Evolutionary conservation across 1,140 invertebrate genomes (phyloP), one percentile per base, ranked within the genome.

Genomic region (Lasioglossum albipes): DNA sequence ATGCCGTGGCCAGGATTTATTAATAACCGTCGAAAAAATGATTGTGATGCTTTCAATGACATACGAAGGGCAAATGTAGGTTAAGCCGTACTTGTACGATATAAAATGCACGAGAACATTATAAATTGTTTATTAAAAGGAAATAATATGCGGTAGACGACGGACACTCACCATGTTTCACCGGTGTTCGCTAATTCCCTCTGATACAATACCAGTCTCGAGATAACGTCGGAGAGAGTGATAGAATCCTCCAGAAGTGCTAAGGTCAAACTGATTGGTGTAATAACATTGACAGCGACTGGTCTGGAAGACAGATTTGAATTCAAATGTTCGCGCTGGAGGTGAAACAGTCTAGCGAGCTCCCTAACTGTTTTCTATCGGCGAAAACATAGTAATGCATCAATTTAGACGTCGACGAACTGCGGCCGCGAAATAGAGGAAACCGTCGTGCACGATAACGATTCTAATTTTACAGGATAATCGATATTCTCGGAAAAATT

Each of bases 31-130:
- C 45, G 54, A 54, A 36, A 54, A 54, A 16, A 27, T n/a, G 16
- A 59, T 59, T 13, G 10, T 0, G 41, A 64, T 16, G 4, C 45
- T 68, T 57, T 65, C 13, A 65, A 62, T 62, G 42, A 62, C 16
- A 49, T 7, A 31, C 62, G 45, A 83, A 87, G 80, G 80, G 83
- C 77, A 61, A 67, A 68, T 67, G 79, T 71, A 86, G 83, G 85
- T 79, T 79, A 86, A 54, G 42, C n/a, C 62, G 66, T 72, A 78
- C 0, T 52, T 59, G 9, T 20, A 22, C 18, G 7, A 1, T 45
- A 82, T 71, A 65, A 6, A 61, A 42, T 42, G 1, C 68, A 67
- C 42, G 27, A 59, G 12, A 41, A 52, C n/a, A 61, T 52, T 16
- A 22, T 18, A 7, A 41, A 73, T 57, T 67, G 57, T 22, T 70